Evolutionary conservation across 2,797 vertebrate species (phyloP).

Genomic region (Cheirogaleus major): DNA sequence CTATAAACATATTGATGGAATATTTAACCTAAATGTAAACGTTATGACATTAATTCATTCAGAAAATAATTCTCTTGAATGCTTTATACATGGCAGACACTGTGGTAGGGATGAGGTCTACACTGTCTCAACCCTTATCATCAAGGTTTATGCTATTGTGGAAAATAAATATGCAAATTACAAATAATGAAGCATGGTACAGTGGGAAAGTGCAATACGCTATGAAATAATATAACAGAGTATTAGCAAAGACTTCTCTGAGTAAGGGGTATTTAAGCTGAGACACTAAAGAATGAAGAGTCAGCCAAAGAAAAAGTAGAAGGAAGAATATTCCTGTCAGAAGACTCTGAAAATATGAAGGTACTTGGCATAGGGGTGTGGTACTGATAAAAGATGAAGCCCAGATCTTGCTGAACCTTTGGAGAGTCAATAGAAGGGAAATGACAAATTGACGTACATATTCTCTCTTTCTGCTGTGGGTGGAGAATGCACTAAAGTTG

Average conservation of each 20-base stretch:
- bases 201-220: background rate
- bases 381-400: background rate
- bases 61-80: background rate
- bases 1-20: background rate
- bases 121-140: background rate
- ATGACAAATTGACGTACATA: background rate
- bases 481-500: background rate
- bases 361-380: background rate
- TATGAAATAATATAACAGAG: background rate
- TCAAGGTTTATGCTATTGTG: background rate
- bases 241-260: background rate
- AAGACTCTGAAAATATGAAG: background rate
- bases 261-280: background rate
- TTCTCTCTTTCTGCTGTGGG: background rate
- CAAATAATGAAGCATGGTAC: background rate
- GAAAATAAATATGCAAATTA: background rate
- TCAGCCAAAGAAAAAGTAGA: background rate
- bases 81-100: background rate
- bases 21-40: slow-evolving; percentile 3
- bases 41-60: slow-evolving; percentile 19
- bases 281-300: background rate
- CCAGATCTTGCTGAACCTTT: background rate
- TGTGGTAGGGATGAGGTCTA: background rate
- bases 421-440: background rate
- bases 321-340: background rate